These are phyloP conservation scores for Dromiciops gliroides DNA, from an alignment of 2,113 vertebrate genomes.

Conservation along the genomic window DNA sequence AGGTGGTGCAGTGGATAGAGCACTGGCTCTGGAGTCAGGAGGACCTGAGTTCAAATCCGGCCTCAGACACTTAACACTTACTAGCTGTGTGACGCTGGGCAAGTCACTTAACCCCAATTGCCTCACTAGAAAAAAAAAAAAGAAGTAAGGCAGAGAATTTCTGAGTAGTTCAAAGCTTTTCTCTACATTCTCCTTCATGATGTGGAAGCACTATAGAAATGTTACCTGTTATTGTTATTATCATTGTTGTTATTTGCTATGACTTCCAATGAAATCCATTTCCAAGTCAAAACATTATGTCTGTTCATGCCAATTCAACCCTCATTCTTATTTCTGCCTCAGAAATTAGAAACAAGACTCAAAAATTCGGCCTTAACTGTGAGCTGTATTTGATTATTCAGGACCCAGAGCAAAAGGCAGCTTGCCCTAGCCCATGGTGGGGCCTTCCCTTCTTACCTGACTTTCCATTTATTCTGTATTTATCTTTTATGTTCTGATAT, in stretches of 20 bases:
- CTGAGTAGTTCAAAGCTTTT: background rate
- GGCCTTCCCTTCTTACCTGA: background rate
- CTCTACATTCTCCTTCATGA: background rate
- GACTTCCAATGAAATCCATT: constrained; percentile 52
- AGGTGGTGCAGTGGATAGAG: too few species aligned
- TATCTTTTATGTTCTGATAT: background rate
- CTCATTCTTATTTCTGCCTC: constrained; percentile 63
- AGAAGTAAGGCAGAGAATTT: constrained; percentile 25
- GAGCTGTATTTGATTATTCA: constrained; percentile 63
- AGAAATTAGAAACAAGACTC: constrained; percentile 67
- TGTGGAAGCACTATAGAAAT: background rate
- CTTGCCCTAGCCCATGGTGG: background rate
- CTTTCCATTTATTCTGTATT: background rate
- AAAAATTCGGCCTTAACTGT: constrained; percentile 54
- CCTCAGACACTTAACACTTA: too few species aligned
- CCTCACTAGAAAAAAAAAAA: too few species aligned
- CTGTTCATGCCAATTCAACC: constrained; percentile 61
- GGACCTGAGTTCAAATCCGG: too few species aligned
- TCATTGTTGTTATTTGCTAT: background rate
- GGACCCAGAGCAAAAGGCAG: constrained; percentile 51
- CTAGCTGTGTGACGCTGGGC: too few species aligned
- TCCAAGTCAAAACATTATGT: constrained; percentile 67
- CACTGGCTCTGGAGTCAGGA: too few species aligned
- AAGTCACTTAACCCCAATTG: too few species aligned
- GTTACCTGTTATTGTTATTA: background rate